Evolutionary conservation across 2,113 vertebrate species (phyloP), one percentile per base, ranked within the genome.

Genomic region (Malurus alboscapulatus): DNA sequence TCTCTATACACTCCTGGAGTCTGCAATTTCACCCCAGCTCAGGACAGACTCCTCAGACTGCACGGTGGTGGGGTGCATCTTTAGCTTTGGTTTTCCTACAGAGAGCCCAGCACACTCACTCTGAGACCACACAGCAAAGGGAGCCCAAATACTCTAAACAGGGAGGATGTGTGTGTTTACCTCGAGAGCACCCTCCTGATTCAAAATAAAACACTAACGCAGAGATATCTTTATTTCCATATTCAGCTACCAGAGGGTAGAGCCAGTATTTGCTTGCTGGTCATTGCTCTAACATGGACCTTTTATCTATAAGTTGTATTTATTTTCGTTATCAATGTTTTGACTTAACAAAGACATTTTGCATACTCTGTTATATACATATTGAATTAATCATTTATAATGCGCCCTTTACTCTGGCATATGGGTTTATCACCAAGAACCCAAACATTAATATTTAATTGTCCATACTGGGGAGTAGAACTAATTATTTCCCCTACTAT

Each of bases 31-130:
- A 59, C 8, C 16, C 3, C 6, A 78, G 10, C 16, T 55, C 36
- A 73, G 34, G 7, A 40, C 4, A 4, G 24, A 1, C 15, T 83
- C 12, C 26, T 17, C 25, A 11, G 7, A 34, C 30, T 40, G 14
- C 12, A 11, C 8, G n/a, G 12, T 47, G 29, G 2, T 47, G 12
- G 10, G 24, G 2, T 73, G 3, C 16, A 30, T 19, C 24, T 71
- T 42, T 27, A n/a, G 7, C 4, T 73, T 73, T 34, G 67, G 16
- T 4, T 81, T n/a, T 38, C 50, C 44, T 51, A 21, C 22, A 61
- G 58, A 30, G 1, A 26, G 1, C 19, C 5, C 16, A 32, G 12
- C 1, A 26, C 2, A 1, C 15, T 51, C 6, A 25, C 7, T 44
- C 29, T 32, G 32, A 76, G 13, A 53, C 5, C 6, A 61, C 7